Evolutionary conservation across 2,113 vertebrate genomes (phyloP), one percentile per base, ranked within the genome.

Genomic region (Seriola rivoliana): DNA sequence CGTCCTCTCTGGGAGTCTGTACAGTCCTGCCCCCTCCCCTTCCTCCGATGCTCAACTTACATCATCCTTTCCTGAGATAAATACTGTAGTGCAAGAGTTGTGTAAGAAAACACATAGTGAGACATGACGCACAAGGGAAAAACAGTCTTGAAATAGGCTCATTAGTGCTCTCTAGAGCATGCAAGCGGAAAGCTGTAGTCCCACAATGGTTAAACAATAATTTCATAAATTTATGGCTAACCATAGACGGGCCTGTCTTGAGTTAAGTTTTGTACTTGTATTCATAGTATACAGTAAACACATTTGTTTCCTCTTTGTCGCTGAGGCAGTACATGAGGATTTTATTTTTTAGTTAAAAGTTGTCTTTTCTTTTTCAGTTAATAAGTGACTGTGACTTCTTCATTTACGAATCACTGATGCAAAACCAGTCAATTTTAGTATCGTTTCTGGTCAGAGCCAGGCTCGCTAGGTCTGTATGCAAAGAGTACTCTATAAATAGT

Each of bases 31-130:
- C 75, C 48, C 46, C 71, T 42, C 70, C 54, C 59, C 74, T 8
- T 10, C 54, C 54, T 25, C 54, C n/a, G 1, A n/a, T 25, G 23
- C 52, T 62, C 32, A 59, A 48, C 58, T 91, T 87, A 44, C 81
- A 88, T 91, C 88, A 85, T 74, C 84, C 21, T 69, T 59, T 66
- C 25, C 34, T 72, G 38, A 84, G 81, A 78, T 78, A 14, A 76
- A 88, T 71, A 69, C 57, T 76, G 71, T 54, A 78, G 72, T 78
- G 73, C 46, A 74, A 82, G 75, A 80, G 54, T 70, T 80, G 81
- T 81, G 75, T 67, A 82, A 83, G 55, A 80, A 72, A 82, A 70
- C 63, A 29, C 19, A 13, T 29, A 73, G 32, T 29, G 65, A 62
- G 50, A 66, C 40, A 34, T 68, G 42, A 58, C 1, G 4, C 75